Base-by-base conservation (phyloP, 2,888 invertebrate genomes). In the Campaea margaritaria region DNA sequence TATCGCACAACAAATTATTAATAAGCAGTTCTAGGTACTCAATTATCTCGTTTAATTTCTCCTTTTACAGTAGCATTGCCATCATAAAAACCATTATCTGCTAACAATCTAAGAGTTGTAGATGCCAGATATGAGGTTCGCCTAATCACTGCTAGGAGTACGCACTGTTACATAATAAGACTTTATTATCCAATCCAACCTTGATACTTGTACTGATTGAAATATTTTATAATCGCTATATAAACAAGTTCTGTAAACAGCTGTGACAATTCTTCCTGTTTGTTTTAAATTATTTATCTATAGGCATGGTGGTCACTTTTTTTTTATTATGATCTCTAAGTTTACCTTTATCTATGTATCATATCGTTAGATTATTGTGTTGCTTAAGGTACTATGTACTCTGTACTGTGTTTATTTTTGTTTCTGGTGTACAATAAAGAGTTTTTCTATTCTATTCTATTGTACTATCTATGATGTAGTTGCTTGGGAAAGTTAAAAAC, bases 161-260 rank as follows among this genome's bases (percentile, higher is more conserved):
- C 31, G 44, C 8, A 44, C 5, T 54, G 51, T 62, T 65, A 65
- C 62, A 50, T 62, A 64, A 67, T 62, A 64, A 67, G 46, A 58
- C 49, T 52, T 11, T 56, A 51, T 58, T 58, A 55, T 53, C 69
- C 78, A 61, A 55, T 50, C 69, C 78, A 86, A 83, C 90, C 89
- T 91, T 89, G 89, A 85, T 85, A 78, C 83, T 85, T 83, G 60
- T 54, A 81, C 75, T 81, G 82, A 84, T 87, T 85, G 86, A 87
- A 84, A 84, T 89, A 86, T 86, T 86, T 85, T 81, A 65, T 67
- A 65, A 68, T 65, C 42, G 59, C 56, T 61, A 59, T 61, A 59
- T 81, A 80, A 82, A 84, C 82, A 76, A 76, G 65, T 66, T 62
- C 61, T 66, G 64, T 69, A 46, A 58, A 42, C 54, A 64, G 54